These are phyloP conservation scores for Brachyhypopomus gauderio DNA, from an alignment of 2,113 vertebrate genomes.

Conservation along the genomic window DNA sequence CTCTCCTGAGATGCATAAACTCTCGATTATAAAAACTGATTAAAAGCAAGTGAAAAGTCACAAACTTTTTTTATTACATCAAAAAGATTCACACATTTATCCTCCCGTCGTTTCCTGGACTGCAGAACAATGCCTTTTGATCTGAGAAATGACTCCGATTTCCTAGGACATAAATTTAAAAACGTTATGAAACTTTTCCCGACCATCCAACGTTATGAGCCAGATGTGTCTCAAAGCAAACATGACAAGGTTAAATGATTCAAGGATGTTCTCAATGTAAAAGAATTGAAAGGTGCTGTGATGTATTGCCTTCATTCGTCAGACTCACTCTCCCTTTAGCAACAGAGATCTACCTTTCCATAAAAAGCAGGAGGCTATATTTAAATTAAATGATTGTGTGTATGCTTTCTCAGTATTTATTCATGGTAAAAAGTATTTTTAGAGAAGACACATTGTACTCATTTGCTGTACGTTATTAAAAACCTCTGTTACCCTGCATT, in stretches of 20 bases:
- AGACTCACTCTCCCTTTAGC: background rate
- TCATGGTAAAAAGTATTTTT: background rate
- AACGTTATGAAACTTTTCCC: background rate
- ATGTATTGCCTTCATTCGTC: background rate
- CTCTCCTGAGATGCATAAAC: background rate
- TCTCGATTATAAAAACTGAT: background rate
- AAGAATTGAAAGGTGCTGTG: background rate
- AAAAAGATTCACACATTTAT: constrained; percentile 4
- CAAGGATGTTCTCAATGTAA: constrained; percentile 12
- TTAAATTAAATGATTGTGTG: background rate
- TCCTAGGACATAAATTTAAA: background rate
- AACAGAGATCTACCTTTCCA: background rate
- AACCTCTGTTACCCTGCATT: background rate
- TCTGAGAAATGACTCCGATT: constrained; percentile 12
- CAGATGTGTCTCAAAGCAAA: background rate
- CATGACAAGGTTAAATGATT: background rate
- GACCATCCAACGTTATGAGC: background rate
- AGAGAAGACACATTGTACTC: background rate
- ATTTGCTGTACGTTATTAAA: background rate
- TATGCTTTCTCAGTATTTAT: background rate
- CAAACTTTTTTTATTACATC: constrained; percentile 16
- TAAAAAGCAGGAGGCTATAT: background rate
- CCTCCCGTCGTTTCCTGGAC: background rate
- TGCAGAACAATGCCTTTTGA: background rate
- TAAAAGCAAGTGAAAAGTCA: background rate